Conservation (phyloP, 2,797 vertebrate genomes). For the Holocentrus rufus region DNA sequence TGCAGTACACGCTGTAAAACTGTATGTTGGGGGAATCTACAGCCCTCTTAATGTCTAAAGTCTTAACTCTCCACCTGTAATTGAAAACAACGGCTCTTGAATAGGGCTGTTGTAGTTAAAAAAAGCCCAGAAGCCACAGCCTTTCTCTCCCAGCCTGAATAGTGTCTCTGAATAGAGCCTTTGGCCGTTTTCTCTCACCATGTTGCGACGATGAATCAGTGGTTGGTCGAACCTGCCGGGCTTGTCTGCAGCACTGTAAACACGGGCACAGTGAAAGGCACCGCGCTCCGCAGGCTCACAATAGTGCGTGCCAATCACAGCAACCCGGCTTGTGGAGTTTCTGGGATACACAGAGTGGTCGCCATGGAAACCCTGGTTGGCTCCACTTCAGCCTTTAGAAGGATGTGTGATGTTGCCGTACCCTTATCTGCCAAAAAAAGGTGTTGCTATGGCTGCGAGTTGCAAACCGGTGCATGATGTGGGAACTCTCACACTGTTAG, state of each 20-base stretch:
- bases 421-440: conserved; percentile 26
- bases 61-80: conserved; percentile 31
- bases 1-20: not conserved
- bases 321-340: conserved; percentile 38
- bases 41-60: not conserved
- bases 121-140: conserved; percentile 22
- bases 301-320: conserved; percentile 57
- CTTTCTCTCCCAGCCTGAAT: conserved; percentile 42
- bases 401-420: conserved; percentile 37
- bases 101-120: not conserved
- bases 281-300: conserved; percentile 44
- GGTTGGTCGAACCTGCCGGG: conserved; percentile 50
- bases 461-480: conserved; percentile 2
- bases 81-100: conserved; percentile 31
- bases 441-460: conserved; percentile 20
- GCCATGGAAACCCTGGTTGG: conserved; percentile 53
- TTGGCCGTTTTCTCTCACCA: conserved; percentile 33
- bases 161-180: conserved; percentile 16
- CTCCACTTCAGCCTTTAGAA: conserved; percentile 40
- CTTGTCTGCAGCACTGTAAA: conserved; percentile 46
- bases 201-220: conserved; percentile 44
- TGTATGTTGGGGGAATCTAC: not conserved
- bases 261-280: conserved; percentile 41
- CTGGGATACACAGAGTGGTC: conserved; percentile 60
- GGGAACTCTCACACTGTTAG: not conserved